Conservation (phyloP, 2,888 invertebrate species). For the Agonopterix arenella region DNA sequence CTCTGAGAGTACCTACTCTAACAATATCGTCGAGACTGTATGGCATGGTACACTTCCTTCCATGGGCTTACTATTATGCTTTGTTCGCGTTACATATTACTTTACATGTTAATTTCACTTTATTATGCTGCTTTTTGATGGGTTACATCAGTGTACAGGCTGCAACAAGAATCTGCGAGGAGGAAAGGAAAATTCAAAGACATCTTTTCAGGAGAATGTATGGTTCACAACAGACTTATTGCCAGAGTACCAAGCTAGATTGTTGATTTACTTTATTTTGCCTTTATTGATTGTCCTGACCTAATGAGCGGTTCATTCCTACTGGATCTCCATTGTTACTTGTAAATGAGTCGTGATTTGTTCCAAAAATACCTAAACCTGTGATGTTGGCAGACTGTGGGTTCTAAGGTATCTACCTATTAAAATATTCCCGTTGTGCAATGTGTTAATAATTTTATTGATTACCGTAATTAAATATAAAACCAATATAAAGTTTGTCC, state of each 20-base stretch:
- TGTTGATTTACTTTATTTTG: conserved; percentile 35
- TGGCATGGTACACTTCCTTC: conserved; percentile 57
- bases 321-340: background rate
- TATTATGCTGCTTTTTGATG: conserved; percentile 81
- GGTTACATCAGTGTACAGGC: conserved; percentile 84
- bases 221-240: conserved; percentile 77
- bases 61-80: conserved; percentile 65
- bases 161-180: conserved; percentile 86
- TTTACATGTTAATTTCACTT: conserved; percentile 72
- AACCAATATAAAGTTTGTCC: too few species aligned
- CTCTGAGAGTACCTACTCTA: conserved; percentile 24
- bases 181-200: conserved; percentile 91
- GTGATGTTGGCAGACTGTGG: too few species aligned
- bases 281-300: conserved; percentile 35
- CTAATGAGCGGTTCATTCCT: conserved; percentile 18
- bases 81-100: conserved; percentile 62
- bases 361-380: too few species aligned
- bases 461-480: too few species aligned
- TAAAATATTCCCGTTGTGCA: too few species aligned
- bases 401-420: too few species aligned
- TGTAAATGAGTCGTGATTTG: too few species aligned
- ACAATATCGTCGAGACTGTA: conserved; percentile 51
- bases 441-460: too few species aligned
- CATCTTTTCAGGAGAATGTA: conserved; percentile 90
- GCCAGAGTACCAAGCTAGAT: conserved; percentile 68